These are phyloP conservation scores for Zaprionus davidi DNA, from an alignment of 1,140 invertebrate species.

Conservation along the genomic window DNA sequence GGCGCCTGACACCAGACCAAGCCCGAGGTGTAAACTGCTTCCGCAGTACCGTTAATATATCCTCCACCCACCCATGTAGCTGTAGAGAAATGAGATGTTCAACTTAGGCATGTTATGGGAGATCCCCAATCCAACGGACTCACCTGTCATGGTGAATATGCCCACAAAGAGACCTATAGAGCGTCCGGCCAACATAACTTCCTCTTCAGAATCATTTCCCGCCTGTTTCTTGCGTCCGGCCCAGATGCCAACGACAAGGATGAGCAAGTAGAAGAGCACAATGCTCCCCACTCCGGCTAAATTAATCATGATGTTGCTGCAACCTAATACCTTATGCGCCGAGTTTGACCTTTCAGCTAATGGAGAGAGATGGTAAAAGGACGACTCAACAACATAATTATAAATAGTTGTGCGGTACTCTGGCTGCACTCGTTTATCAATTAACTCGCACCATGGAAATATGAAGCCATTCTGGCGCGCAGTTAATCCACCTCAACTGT, in stretches of 20 bases:
- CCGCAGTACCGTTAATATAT: conserved; percentile 99
- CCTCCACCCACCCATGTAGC: conserved; percentile 99
- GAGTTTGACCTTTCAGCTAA: conserved; percentile 61
- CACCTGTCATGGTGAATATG: conserved; percentile 99
- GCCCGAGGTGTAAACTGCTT: conserved; percentile 96
- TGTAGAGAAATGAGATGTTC: conserved; percentile 68
- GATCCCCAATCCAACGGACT: neutral
- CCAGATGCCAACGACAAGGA: conserved; percentile 97
- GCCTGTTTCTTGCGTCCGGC: conserved; percentile 95
- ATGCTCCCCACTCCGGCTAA: conserved; percentile 96
- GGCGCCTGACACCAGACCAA: conserved; percentile 98
- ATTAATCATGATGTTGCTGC: conserved; percentile 91
- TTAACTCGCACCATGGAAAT: conserved; percentile 61
- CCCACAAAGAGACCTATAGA: conserved; percentile 98
- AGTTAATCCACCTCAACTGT: neutral
- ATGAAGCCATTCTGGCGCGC: conserved; percentile 58
- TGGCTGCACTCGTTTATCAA: conserved; percentile 44
- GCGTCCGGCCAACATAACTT: conserved; percentile 98
- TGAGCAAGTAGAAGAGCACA: conserved; percentile 96
- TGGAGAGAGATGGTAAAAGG: conserved; percentile 23
- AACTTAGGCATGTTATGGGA: neutral
- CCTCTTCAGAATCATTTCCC: conserved; percentile 95
- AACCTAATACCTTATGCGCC: conserved; percentile 44
- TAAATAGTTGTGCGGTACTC: conserved; percentile 19
- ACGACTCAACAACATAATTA: conserved; percentile 27